Evolutionary conservation across 2,888 invertebrate genomes (phyloP).

Genomic region (Seira ritae): DNA sequence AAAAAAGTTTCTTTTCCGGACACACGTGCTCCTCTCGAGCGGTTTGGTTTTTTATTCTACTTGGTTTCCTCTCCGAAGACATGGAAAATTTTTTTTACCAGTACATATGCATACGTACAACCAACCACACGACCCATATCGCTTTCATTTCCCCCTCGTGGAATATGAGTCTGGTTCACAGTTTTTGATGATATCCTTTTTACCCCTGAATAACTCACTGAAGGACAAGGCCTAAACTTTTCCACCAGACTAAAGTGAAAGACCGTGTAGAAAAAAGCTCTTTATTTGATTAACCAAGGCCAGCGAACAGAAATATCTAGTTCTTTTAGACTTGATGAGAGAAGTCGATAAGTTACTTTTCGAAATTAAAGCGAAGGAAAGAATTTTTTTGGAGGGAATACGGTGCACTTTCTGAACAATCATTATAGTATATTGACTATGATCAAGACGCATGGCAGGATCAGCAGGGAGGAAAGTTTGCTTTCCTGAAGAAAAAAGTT

Average conservation of each 20-base stretch:
- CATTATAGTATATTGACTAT: neutral
- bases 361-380: neutral
- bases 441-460: neutral
- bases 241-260: neutral
- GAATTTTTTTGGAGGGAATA: neutral
- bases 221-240: constrained; percentile 45
- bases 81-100: too few relatives aligned
- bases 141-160: too few relatives aligned
- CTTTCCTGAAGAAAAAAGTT: neutral
- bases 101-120: too few relatives aligned
- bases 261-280: too few relatives aligned
- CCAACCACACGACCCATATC: too few relatives aligned
- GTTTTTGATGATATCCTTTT: too few relatives aligned
- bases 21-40: too few relatives aligned
- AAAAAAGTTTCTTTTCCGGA: too few relatives aligned
- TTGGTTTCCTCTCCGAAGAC: too few relatives aligned
- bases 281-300: constrained; percentile 38
- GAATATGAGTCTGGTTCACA: too few relatives aligned
- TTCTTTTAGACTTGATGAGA: neutral
- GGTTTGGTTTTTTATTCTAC: too few relatives aligned
- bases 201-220: constrained; percentile 38
- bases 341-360: neutral
- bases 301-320: neutral
- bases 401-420: neutral
- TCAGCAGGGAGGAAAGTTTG: neutral